Evolutionary conservation across 2,113 vertebrate genomes (phyloP), one percentile per base, ranked within the genome.

Genomic region (Halcyon senegalensis): DNA sequence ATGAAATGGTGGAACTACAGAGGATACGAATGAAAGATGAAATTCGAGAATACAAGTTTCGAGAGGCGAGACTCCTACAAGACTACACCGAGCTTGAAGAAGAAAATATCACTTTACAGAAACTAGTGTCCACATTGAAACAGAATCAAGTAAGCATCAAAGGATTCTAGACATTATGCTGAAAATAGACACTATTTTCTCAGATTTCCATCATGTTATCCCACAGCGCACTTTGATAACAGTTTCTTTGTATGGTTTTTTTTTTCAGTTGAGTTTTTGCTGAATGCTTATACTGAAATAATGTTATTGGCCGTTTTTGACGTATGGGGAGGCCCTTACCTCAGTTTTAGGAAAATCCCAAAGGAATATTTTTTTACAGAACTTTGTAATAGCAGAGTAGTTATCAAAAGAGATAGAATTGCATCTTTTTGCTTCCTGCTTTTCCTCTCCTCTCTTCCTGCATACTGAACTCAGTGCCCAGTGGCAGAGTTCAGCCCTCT

Each of bases 1-100:
- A 99, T 0, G 99, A 99, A 93, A 99, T 99, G 98, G 97, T 99
- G 97, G 99, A 99, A 93, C 98, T 99, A 23, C 99, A 99, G 97
- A 98, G 98, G 90, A 98, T 98, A 92, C 98, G 99, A 37, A 99
- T 99, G 99, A 99, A 99, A 44, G 99, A 99, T 19, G 99, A 99
- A 96, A 98, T 99, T 51, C 97, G 98, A 67, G 99, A 99, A 91
- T 99, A 99, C 95, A 99, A 99, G 84, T 99, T 99, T 60, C 98
- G 99, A 50, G 99, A 99, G 88, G 95, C 98, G 0, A 98, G 99
- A 11, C 98, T 99, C 25, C 98, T 99, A 58, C 99, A 99, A 97
- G 99, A 99, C 96, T 99, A 99, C 92, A 99, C 99, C 0, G 99
- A 99, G 89, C 98, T 99, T 64, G 99, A 99, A 95, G 99, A 99